Evolutionary conservation across 2,113 vertebrate genomes (phyloP), one percentile per base, ranked within the genome.

Genomic region (Empidonax alnorum): DNA sequence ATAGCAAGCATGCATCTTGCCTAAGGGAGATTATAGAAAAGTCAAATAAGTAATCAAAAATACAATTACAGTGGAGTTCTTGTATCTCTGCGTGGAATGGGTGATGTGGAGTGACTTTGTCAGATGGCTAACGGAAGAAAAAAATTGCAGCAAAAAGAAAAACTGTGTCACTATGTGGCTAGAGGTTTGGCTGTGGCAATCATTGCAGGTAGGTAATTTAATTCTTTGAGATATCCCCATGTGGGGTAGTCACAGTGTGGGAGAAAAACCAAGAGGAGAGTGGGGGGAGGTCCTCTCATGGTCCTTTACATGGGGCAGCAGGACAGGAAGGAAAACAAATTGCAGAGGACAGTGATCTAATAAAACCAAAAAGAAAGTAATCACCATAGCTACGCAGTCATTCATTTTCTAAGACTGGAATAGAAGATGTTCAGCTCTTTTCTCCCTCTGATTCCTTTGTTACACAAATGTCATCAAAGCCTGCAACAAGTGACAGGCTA

Each of bases 401-500:
- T 59, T 94, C 35, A 18, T 96, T 87, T 96, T 42, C 46, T 53
- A 62, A 47, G 67, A 23, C 20, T 19, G 83, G 66, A 81, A 84
- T 7, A 78, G 89, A 82, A 68, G 91, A 87, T 35, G 61, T 78
- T 73, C 65, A 55, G 30, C 16, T 28, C 59, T 90, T 86, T 78
- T 78, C 65, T 68, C 53, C 24, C 39, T 62, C 58, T 2, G 1
- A 86, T 87, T 87, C 87, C 41, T 86, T 87, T 91, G 71, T 74
- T n/a, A 52, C 80, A 89, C 77, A 95, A 91, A 93, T 44, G 35
- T 61, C 96, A 95, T 92, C 91, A 82, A 90, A 94, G 95, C 41
- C 86, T 71, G 95, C 49, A 95, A 97, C 94, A 96, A 96, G 95
- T 79, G 83, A 89, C 75, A 71, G 20, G 10, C 87, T 95, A 59